These are phyloP conservation scores for Achatina immaculata DNA, from an alignment of 1,140 invertebrate species.

Conservation along the genomic window DNA sequence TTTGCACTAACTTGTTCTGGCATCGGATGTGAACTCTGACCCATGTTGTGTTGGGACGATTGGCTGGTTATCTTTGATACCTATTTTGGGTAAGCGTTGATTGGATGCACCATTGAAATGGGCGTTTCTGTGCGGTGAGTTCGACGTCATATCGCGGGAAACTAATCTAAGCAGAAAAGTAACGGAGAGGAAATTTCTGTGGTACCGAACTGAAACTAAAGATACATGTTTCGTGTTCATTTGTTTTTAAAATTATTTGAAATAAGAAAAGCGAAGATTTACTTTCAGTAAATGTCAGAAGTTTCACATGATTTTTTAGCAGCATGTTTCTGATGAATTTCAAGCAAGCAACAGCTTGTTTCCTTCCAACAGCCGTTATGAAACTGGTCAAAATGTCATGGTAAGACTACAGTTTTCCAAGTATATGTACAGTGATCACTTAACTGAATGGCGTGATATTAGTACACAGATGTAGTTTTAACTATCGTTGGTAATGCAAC, in stretches of 20 bases:
- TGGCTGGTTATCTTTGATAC: conserved; percentile 29
- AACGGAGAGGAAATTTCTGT: not conserved
- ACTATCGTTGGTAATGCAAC: too few species aligned
- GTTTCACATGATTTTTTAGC: not conserved
- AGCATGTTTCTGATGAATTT: conserved; percentile 23
- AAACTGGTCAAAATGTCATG: not conserved
- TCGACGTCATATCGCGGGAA: conserved; percentile 63
- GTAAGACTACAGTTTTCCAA: too few species aligned
- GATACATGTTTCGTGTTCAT: not conserved
- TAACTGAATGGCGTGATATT: too few species aligned
- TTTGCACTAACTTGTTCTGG: conserved; percentile 52
- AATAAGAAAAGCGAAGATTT: not conserved
- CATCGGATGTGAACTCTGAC: conserved; percentile 20
- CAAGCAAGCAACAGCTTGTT: not conserved
- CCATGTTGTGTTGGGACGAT: conserved; percentile 45
- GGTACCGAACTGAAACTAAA: not conserved
- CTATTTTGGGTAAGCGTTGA: conserved; percentile 33
- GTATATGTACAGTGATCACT: too few species aligned
- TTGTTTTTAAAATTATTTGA: not conserved
- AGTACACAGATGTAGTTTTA: too few species aligned
- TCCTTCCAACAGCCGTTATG: not conserved
- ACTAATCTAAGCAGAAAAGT: conserved; percentile 43
- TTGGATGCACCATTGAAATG: conserved; percentile 49
- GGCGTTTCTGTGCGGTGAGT: conserved; percentile 47
- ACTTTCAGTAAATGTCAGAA: not conserved